Evolutionary conservation across 1,140 invertebrate genomes (phyloP).

Genomic region (Bathynomus jamesi): DNA sequence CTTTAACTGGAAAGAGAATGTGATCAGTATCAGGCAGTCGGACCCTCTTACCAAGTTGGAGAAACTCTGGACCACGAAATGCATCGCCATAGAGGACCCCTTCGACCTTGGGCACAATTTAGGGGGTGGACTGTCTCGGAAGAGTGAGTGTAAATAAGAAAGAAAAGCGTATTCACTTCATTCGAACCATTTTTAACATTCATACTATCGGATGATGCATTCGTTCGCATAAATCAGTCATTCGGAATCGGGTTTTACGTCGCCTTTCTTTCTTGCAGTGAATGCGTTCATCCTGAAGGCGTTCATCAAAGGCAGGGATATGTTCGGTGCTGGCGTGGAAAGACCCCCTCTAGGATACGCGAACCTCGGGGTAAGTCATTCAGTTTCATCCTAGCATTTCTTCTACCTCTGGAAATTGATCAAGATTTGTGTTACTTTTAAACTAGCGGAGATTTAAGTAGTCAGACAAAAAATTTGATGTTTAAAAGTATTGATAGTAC

Average conservation of each 20-base stretch:
- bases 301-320: conserved; percentile 46
- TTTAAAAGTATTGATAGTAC: too few species aligned
- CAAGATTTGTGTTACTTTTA: too few species aligned
- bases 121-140: conserved; percentile 50
- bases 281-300: conserved; percentile 50
- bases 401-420: too few species aligned
- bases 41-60: conserved; percentile 48
- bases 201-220: not conserved
- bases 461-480: too few species aligned
- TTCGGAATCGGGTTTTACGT: not conserved
- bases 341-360: conserved; percentile 12
- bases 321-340: conserved; percentile 43
- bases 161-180: conserved; percentile 11
- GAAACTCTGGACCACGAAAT: conserved; percentile 53
- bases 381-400: not conserved
- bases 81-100: conserved; percentile 57
- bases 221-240: not conserved
- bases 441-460: too few species aligned
- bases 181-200: not conserved
- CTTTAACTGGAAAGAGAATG: conserved; percentile 51
- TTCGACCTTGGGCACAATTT: conserved; percentile 56
- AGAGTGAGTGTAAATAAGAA: conserved; percentile 55
- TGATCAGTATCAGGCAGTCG: conserved; percentile 51
- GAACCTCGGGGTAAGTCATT: conserved; percentile 17
- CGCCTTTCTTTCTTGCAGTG: conserved; percentile 45